Base-by-base conservation (phyloP, 1,140 invertebrate genomes). In the Lucilia sericata region DNA sequence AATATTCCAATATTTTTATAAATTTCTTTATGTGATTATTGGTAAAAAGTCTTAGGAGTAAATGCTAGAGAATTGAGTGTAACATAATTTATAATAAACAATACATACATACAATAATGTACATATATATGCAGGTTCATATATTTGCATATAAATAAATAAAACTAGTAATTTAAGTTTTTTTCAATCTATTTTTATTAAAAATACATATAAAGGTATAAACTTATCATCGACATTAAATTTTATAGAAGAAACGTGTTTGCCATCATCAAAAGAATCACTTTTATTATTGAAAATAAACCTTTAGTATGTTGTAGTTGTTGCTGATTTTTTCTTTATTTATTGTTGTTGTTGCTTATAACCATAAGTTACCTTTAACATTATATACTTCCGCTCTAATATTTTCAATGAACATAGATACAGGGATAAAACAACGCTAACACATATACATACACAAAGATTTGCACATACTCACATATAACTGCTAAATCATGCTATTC, bases 361-460 rank as follows among this genome's bases (percentile, higher is more conserved):
- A 14, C 60, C 19, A 65, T 65, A 21, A 19, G 17, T 21, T 21
- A 70, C 60, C 60, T 21, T 70, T 21, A 70, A 70, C 60, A 70
- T 70, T 70, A 70, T 70, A 25, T 70, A 70, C 60, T 70, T 70
- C 60, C 60, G 60, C 60, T 70, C 60, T 70, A 70, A 21, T 70
- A 19, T 70, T 70, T 70, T 70, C 60, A 14, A 60, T 60, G 51
- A 60, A 60, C 51, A 60, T 2, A n/a, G 2, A 21, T 3, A 25
- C 19, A 25, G 4, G 5, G 0, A 21, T 8, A 70, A 5, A 70
- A 2, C 0, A 7, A 70, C 17, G 5, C 19, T 7, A 19, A 21
- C 60, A 70, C 4, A 70, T 70, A 17, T 5, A 3, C 13, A n/a
- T 60, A 60, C 14, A 60, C 17, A 17, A 2, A 60, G 4, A n/a